These are phyloP conservation scores for Polydrusus tereticollis DNA, from an alignment of 2,888 invertebrate genomes.

Conservation along the genomic window DNA sequence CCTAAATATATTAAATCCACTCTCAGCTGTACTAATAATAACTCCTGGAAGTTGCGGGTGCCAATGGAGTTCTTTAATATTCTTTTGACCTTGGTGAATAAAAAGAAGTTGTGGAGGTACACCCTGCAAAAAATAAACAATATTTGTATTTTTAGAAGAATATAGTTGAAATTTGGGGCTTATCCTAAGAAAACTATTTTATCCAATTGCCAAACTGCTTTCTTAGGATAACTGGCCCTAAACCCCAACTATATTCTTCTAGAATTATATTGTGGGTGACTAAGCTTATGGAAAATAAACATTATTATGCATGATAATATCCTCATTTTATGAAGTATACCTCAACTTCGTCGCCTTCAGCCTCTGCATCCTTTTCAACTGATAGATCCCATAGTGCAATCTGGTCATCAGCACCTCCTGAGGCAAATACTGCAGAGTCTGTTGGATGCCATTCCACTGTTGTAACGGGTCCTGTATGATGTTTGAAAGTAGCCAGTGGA, in stretches of 20 bases:
- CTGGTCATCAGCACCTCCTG: conserved; percentile 94
- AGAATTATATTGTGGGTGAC: not conserved
- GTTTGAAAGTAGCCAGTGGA: conserved; percentile 94
- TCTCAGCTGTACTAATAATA: conserved; percentile 92
- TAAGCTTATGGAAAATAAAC: conserved; percentile 10
- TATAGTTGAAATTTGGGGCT: too few species aligned
- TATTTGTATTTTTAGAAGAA: too few species aligned
- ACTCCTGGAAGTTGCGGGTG: conserved; percentile 95
- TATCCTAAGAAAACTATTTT: not conserved
- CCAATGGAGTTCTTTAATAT: conserved; percentile 99
- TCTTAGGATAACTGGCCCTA: too few species aligned
- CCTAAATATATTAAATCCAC: conserved; percentile 97
- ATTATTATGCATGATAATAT: conserved; percentile 12
- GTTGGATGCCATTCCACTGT: conserved; percentile 97
- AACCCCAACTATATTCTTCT: too few species aligned
- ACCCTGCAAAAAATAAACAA: conserved; percentile 69
- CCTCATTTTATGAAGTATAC: conserved; percentile 32
- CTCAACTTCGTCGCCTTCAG: conserved; percentile 70
- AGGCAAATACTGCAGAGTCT: conserved; percentile 94
- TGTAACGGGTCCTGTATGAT: conserved; percentile 93
- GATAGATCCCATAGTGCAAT: conserved; percentile 97
- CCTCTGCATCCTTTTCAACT: conserved; percentile 83
- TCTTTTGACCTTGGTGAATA: conserved; percentile 97
- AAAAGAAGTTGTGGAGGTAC: conserved; percentile 96
- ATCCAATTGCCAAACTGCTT: too few species aligned